Conservation (phyloP, 2,797 vertebrate genomes). For the Argya squamiceps region DNA sequence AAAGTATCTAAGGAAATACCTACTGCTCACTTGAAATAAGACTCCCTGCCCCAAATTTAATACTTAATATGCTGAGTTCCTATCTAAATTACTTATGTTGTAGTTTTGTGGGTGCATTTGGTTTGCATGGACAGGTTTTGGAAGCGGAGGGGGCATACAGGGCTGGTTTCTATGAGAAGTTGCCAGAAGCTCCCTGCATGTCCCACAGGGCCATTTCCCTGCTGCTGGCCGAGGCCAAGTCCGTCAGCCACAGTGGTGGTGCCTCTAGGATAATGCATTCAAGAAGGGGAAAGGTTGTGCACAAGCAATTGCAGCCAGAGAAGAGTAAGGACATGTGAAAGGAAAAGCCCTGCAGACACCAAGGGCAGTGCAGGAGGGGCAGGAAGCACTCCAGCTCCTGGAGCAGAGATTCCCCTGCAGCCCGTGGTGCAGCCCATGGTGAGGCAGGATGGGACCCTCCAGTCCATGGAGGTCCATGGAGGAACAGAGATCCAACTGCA, state of each 20-base stretch:
- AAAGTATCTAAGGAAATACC: neutral
- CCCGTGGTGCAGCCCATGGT: neutral
- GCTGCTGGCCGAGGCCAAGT: neutral
- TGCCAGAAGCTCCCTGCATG: neutral
- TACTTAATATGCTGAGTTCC: neutral
- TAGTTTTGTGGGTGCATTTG: neutral
- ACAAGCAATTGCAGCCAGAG: neutral
- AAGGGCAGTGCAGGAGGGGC: neutral
- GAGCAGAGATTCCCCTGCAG: neutral
- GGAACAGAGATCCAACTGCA: neutral
- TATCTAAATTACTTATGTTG: neutral
- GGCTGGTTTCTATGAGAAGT: neutral
- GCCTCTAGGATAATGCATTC: neutral
- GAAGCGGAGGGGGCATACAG: rapidly evolving
- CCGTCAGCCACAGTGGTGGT: neutral
- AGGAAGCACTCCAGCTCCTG: neutral
- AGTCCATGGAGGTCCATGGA: neutral
- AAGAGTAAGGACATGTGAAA: neutral
- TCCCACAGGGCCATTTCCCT: neutral
- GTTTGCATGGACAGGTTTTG: neutral
- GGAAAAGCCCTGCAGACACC: neutral
- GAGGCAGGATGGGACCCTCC: neutral
- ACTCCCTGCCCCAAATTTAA: neutral
- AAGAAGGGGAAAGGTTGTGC: neutral
- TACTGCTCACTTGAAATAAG: neutral